Evolutionary conservation across 2,888 invertebrate genomes (phyloP), one percentile per base, ranked within the genome.

Genomic region (Andrena chrysosceles): DNA sequence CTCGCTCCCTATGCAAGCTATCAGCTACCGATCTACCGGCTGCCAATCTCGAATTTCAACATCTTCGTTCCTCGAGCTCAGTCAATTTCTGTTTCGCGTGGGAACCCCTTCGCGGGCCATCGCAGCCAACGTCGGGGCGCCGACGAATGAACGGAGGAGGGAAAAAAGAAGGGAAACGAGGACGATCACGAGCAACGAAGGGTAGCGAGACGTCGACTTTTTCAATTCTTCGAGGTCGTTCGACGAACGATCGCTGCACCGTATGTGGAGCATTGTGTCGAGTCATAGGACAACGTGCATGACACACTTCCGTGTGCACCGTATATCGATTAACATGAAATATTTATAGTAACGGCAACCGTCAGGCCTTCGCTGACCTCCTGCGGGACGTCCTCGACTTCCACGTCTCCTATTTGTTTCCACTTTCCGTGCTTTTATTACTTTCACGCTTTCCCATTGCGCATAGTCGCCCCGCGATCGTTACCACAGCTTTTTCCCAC

Each of bases 291-390:
- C 87, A 83, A 78, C 79, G 75, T 79, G 81, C 81, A 85, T 81
- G 82, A 81, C 81, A 85, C 78, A 82, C 81, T 79, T 83, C 80
- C 74, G 83, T 71, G 81, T 86, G 83, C 82, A 79, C 81, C 56
- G 80, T 87, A 82, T 90, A 91, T 91, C 90, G 91, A 91, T 90
- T 90, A 86, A 88, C 86, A 88, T 90, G 88, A 89, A 91, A 91
- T 90, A 91, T 91, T 90, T 89, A 91, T 90, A 90, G 89, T 86
- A 77, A 82, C 66, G 81, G 60, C 71, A 78, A 67, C 84, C 87
- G 84, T 67, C 48, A 71, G 80, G 72, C 76, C 74, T 84, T 77
- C 68, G 54, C 75, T 79, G 83, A 84, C 84, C 84, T 83, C 83
- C 84, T 71, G 56, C 31, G 76, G 76, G 72, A 79, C 76, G 72